Evolutionary conservation across 2,113 vertebrate genomes (phyloP), one percentile per base, ranked within the genome.

Genomic region (Sturnira hondurensis): DNA sequence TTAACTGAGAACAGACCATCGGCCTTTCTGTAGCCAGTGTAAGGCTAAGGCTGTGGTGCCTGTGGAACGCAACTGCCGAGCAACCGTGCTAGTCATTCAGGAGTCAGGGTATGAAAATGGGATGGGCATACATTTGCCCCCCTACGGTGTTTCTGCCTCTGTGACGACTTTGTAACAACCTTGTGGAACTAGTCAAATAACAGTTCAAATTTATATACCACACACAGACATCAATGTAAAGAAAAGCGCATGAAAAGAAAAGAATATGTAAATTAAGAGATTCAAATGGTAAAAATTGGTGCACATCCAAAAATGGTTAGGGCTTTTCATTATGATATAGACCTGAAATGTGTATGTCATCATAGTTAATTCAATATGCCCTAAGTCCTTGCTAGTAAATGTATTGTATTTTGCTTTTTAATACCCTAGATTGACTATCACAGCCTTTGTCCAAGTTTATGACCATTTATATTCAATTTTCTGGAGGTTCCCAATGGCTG

Each of bases 401-500:
- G 13, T 91, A 8, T 65, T 78, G 2, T 56, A 52, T 90, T 94
- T 95, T 86, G 58, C 20, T 36, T 68, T 93, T 73, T 43, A 86
- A 52, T 94, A 83, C 36, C 33, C 17, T 77, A 71, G 63, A 82
- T 78, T 89, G 22, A 89, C 33, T 88, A 80, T 93, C 83, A 70
- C 12, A 89, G 16, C 5, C 77, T 81, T 88, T 92, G 17, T n/a
- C 65, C 38, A 88, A 82, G 45, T 77, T 83, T 71, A 36, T 93
- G 24, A 76, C 31, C 24, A 58, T 93, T 77, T 83, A 54, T 73
- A 70, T 8, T 81, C 68, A 95, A 70, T 89, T 91, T 86, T 84
- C 89, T 56, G 9, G 96, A 98, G 83, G 33, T 82, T 98, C 93
- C 96, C 96, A 97, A 89, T 98, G 98, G 98, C 97, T 84, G 54